These are phyloP conservation scores for Aurelia sp. DNA, from an alignment of 30 jellyfish, hydroid and myxozoan genomes.

Conservation along the genomic window DNA sequence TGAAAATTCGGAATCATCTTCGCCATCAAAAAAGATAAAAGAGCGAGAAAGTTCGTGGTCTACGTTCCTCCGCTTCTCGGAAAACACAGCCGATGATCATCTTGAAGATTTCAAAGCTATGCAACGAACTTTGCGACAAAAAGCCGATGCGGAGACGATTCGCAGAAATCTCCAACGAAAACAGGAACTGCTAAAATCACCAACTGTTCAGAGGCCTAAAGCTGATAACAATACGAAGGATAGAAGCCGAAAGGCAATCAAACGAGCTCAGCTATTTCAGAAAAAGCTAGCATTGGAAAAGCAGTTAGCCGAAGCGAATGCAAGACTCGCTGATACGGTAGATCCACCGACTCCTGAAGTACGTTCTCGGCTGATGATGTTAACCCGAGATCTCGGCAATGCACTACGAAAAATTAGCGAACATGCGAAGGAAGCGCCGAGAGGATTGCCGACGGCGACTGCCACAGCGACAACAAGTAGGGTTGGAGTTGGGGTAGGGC, in stretches of 20 bases:
- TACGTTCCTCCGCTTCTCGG: slow-evolving; percentile 84
- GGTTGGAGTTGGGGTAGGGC: too few species aligned
- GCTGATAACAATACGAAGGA: slow-evolving; percentile 56
- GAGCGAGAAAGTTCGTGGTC: slow-evolving; percentile 84
- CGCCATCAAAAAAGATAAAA: slow-evolving; percentile 8
- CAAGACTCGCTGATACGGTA: slow-evolving; percentile 70
- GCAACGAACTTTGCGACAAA: slow-evolving; percentile 64
- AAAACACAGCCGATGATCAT: slow-evolving; percentile 74
- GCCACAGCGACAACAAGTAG: slow-evolving; percentile 4
- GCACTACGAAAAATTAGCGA: slow-evolving; percentile 41
- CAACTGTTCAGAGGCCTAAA: slow-evolving; percentile 40
- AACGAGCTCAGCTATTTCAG: slow-evolving; percentile 89
- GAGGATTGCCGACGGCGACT: not conserved
- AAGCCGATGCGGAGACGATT: slow-evolving; percentile 54
- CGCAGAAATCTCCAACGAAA: slow-evolving; percentile 50
- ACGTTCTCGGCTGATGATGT: slow-evolving; percentile 13
- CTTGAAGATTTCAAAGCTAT: slow-evolving; percentile 56
- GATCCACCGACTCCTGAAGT: slow-evolving; percentile 28
- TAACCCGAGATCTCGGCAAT: slow-evolving; percentile 29
- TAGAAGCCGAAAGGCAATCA: slow-evolving; percentile 85
- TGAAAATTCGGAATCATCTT: slow-evolving; percentile 6
- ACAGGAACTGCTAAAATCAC: slow-evolving; percentile 46
- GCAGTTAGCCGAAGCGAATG: slow-evolving; percentile 84
- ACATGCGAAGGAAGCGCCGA: slow-evolving; percentile 10
- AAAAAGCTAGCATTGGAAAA: slow-evolving; percentile 74